Evolutionary conservation across 2,113 vertebrate genomes (phyloP).

Genomic region (Scolopax mira): DNA sequence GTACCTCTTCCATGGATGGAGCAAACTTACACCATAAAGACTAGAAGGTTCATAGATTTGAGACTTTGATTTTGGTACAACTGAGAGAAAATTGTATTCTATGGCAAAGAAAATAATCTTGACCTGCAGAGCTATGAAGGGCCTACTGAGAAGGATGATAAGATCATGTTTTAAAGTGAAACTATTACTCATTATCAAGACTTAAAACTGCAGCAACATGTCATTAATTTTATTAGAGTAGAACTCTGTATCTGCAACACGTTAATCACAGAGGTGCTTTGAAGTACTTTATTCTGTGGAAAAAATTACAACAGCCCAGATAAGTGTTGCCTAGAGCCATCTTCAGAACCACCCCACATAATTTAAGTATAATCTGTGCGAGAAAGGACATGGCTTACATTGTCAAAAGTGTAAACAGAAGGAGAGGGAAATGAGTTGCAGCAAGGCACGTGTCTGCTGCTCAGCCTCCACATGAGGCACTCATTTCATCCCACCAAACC

Average conservation of each 20-base stretch:
- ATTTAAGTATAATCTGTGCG: background rate
- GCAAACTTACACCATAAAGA: background rate
- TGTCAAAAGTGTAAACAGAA: background rate
- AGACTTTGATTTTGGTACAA: background rate
- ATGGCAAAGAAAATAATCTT: background rate
- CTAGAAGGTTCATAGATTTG: background rate
- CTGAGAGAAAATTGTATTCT: background rate
- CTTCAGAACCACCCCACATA: background rate
- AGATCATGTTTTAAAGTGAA: background rate
- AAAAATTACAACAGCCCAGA: background rate
- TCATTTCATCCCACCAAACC: background rate
- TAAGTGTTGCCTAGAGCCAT: background rate
- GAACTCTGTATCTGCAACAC: background rate
- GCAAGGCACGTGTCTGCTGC: background rate
- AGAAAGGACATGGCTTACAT: background rate
- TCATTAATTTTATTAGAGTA: background rate
- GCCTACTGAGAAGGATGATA: background rate
- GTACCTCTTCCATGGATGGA: background rate
- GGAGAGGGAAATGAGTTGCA: background rate
- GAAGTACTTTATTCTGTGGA: background rate
- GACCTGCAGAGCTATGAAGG: background rate
- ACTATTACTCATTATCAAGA: background rate
- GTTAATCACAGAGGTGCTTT: background rate
- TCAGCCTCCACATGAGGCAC: background rate
- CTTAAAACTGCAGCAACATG: background rate